Percentiles rank a stretch among this genome's conserved stretches.
phyloP scores from a whole-genome alignment of 2,113 vertebrate species.

The Cardinalis cardinalis region DNA sequence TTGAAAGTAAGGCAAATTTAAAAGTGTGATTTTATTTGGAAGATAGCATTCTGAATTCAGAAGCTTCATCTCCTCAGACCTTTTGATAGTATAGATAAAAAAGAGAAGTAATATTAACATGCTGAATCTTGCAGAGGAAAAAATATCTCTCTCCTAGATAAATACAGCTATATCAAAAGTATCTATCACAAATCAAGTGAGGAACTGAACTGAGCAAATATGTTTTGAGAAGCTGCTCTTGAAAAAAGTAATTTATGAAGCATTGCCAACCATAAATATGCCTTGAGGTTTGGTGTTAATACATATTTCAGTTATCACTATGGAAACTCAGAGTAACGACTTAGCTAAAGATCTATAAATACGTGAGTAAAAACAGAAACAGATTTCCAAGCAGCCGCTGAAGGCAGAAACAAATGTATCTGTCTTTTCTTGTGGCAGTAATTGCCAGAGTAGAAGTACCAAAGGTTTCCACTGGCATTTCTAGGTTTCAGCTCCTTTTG shows the following conservation, averaged over 20 bases:
- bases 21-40: not conserved
- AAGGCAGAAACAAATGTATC: conserved; percentile 37
- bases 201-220: conserved; percentile 46
- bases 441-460: not conserved
- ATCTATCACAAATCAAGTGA: conserved; percentile 50
- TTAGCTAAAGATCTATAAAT: conserved; percentile 57
- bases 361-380: conserved; percentile 39
- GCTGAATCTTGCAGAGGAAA: not conserved
- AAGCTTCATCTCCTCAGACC: not conserved
- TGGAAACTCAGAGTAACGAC: conserved; percentile 50
- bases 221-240: conserved; percentile 48
- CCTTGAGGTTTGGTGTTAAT: conserved; percentile 50
- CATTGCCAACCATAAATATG: conserved; percentile 48
- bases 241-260: conserved; percentile 53
- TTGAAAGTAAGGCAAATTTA: not conserved
- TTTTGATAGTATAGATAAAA: not conserved
- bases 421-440: conserved; percentile 39
- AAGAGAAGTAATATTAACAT: not conserved
- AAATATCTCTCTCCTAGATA: conserved; percentile 11
- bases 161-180: conserved; percentile 23
- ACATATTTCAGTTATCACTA: conserved; percentile 57
- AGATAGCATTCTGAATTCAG: not conserved
- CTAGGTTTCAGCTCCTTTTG: not conserved
- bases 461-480: conserved; percentile 27
- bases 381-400: conserved; percentile 16